Conservation (phyloP, 2,888 invertebrate species). For the Helicoverpa assulta region DNA sequence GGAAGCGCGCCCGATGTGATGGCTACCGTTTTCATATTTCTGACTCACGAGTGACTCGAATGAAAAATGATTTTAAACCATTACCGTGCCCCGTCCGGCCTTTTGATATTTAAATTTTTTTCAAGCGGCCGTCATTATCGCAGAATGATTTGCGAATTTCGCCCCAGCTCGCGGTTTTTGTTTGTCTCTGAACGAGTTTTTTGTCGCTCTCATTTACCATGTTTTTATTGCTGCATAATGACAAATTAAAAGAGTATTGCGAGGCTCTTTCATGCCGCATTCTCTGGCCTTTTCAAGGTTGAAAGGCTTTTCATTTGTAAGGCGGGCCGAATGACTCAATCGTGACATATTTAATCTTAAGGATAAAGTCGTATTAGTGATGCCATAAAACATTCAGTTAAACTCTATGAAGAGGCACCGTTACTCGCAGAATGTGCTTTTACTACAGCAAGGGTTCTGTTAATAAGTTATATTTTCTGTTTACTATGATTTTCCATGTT, state of each 20-base stretch:
- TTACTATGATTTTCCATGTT: slow-evolving; percentile 45
- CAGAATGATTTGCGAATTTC: slow-evolving; percentile 89
- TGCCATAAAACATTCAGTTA: slow-evolving; percentile 43
- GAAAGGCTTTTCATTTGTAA: slow-evolving; percentile 73
- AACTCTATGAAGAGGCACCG: slow-evolving; percentile 39
- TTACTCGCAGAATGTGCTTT: slow-evolving; percentile 22
- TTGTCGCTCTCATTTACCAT: slow-evolving; percentile 88
- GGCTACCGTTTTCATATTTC: slow-evolving; percentile 89
- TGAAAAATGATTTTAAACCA: slow-evolving; percentile 91
- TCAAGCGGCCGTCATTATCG: slow-evolving; percentile 89
- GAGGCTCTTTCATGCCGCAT: slow-evolving; percentile 86
- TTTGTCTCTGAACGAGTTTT: slow-evolving; percentile 86
- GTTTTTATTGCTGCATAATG: slow-evolving; percentile 90
- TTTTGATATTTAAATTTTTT: slow-evolving; percentile 91
- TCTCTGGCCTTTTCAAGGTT: slow-evolving; percentile 80
- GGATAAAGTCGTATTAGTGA: slow-evolving; percentile 32
- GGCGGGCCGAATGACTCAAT: slow-evolving; percentile 76
- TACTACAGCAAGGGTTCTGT: slow-evolving; percentile 26
- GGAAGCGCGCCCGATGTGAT: slow-evolving; percentile 80
- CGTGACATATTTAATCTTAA: slow-evolving; percentile 65
- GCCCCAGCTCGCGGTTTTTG: slow-evolving; percentile 88
- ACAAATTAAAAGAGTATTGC: slow-evolving; percentile 90
- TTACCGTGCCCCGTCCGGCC: slow-evolving; percentile 89
- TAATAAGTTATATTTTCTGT: slow-evolving; percentile 46
- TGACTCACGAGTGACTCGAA: slow-evolving; percentile 88